Evolutionary conservation across 2,888 invertebrate species (phyloP).

Genomic region (Automeris io): DNA sequence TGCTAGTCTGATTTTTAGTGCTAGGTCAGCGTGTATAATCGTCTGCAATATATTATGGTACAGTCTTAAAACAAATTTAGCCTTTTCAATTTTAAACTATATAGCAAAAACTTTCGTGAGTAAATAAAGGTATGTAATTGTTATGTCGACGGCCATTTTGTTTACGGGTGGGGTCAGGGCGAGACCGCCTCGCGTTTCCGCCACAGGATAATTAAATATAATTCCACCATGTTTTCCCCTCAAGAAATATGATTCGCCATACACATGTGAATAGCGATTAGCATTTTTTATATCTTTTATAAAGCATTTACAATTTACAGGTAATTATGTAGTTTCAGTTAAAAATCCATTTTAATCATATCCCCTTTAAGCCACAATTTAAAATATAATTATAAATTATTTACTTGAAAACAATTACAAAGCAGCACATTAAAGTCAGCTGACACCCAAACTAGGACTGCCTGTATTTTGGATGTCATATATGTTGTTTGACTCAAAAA

Average conservation of each 20-base stretch:
- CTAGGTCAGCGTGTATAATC: no score
- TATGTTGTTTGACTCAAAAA: no score
- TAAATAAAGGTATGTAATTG: slow-evolving; percentile 61
- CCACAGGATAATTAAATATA: slow-evolving; percentile 70
- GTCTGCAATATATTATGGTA: no score
- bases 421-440: no score
- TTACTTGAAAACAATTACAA: no score
- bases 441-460: no score
- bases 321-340: slow-evolving; percentile 17
- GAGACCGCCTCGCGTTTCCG: slow-evolving; percentile 74
- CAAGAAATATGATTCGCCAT: slow-evolving; percentile 49
- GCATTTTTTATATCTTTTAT: slow-evolving; percentile 19
- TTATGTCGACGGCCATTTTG: slow-evolving; percentile 70
- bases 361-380: no score
- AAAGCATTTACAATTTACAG: slow-evolving; percentile 12
- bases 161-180: slow-evolving; percentile 68
- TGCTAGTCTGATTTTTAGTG: no score
- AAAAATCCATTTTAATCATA: no score
- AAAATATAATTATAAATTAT: no score
- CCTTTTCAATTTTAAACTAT: slow-evolving; percentile 23
- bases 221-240: slow-evolving; percentile 66
- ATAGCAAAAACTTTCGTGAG: slow-evolving; percentile 45
- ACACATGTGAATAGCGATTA: slow-evolving; percentile 29
- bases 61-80: no score
- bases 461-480: no score